Percentiles rank a stretch among this genome's conserved stretches.
These are phyloP conservation scores for Numida meleagris DNA, from an alignment of 2,113 vertebrate species.

Conservation along the genomic window DNA sequence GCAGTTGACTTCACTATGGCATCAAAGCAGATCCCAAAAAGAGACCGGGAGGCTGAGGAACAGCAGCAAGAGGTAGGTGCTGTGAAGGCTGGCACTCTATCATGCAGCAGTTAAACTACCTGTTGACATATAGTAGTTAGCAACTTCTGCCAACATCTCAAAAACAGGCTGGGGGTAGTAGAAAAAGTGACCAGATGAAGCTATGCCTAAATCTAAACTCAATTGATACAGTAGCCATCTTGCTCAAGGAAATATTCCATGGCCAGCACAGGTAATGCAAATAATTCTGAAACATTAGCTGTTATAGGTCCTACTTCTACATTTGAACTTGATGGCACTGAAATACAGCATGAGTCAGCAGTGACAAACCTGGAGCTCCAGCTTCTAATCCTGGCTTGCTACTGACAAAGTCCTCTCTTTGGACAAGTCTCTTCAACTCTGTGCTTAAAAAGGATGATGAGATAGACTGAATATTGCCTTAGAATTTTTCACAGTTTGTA, in stretches of 20 bases:
- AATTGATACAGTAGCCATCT: neutral
- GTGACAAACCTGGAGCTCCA: neutral
- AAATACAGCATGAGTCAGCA: neutral
- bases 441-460: neutral
- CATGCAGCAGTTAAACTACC: neutral
- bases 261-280: neutral
- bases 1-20: constrained; percentile 27
- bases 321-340: neutral
- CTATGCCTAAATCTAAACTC: neutral
- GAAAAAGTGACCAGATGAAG: neutral
- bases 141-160: neutral
- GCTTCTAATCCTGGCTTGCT: neutral
- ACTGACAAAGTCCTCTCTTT: neutral
- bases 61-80: constrained; percentile 51
- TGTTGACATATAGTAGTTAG: neutral
- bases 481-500: neutral
- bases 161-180: neutral
- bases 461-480: neutral
- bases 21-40: neutral
- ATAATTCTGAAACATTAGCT: neutral
- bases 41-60: constrained; percentile 16
- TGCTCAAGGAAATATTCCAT: neutral
- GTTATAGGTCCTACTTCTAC: neutral
- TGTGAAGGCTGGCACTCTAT: neutral
- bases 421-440: neutral